phyloP scores from a whole-genome alignment of 1,140 invertebrate species.

The Heliconius nattereri region DNA sequence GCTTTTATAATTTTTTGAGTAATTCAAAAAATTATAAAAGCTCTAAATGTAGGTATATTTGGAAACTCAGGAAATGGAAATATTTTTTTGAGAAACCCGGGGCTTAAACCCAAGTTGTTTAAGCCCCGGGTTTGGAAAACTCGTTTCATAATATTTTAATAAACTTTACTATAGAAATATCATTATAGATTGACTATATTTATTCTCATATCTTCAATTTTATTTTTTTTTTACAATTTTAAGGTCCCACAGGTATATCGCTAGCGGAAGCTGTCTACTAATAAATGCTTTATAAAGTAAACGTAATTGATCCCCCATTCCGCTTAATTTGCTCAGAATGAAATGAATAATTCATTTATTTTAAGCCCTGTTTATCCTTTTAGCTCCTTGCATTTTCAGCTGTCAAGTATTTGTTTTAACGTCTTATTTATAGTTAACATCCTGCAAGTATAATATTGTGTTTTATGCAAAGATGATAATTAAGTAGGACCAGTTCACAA shows the following conservation, averaged over 20 bases:
- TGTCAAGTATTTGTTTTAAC: slow-evolving; percentile 1
- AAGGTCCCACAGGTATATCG: not conserved
- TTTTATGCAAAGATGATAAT: not conserved
- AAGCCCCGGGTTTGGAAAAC: too few relatives aligned
- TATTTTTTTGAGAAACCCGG: too few relatives aligned
- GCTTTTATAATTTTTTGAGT: too few relatives aligned
- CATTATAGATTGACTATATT: too few relatives aligned
- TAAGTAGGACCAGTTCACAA: too few relatives aligned
- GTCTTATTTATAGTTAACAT: not conserved
- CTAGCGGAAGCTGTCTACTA: not conserved
- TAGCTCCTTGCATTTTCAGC: slow-evolving; percentile 1
- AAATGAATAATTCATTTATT: slow-evolving; percentile 7
- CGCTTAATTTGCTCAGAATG: not conserved
- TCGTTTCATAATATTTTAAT: too few relatives aligned
- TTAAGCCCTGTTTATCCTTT: slow-evolving; percentile 2
- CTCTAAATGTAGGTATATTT: too few relatives aligned
- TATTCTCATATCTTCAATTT: not conserved
- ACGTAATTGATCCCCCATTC: not conserved
- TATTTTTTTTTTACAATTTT: not conserved
- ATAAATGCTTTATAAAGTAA: not conserved
- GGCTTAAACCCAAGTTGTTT: too few relatives aligned
- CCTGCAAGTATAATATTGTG: not conserved
- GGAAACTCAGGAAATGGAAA: too few relatives aligned
- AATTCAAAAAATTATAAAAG: too few relatives aligned
- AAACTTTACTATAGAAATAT: too few relatives aligned